These are phyloP conservation scores for Romanogobio albipinnatus DNA, from an alignment of 2,113 vertebrate genomes.

Conservation along the genomic window DNA sequence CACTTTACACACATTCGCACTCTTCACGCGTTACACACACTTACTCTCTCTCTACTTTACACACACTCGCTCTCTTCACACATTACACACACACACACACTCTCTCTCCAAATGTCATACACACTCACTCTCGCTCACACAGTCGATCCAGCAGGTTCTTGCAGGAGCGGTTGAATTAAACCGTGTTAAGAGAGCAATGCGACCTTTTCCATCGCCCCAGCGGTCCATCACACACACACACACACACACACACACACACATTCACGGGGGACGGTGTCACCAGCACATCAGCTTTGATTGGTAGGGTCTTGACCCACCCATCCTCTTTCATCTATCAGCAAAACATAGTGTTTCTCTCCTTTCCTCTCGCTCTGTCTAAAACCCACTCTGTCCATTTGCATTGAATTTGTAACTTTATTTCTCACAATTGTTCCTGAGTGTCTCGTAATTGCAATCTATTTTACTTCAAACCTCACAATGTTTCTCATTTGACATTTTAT, in stretches of 20 bases:
- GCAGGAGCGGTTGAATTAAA: constrained; percentile 40
- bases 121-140: not conserved
- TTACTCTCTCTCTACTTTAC: no score
- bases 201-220: constrained; percentile 72
- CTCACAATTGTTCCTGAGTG: not conserved
- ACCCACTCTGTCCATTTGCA: not conserved
- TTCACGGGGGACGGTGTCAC: not conserved
- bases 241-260: constrained; percentile 18
- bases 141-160: constrained; percentile 54
- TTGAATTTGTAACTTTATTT: not conserved
- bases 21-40: constrained; percentile 41
- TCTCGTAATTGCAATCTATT: not conserved
- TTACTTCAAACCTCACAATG: not conserved
- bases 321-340: constrained; percentile 22
- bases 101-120: no score
- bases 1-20: no score
- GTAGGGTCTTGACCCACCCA: not conserved
- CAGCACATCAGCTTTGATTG: not conserved
- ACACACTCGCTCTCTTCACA: no score
- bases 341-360: constrained; percentile 9
- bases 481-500: not conserved
- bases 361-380: not conserved
- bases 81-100: no score
- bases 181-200: constrained; percentile 68
- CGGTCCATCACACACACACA: constrained; percentile 35